phyloP scores from a whole-genome alignment of 2,113 vertebrate genomes.

The Phalacrocorax carbo region DNA sequence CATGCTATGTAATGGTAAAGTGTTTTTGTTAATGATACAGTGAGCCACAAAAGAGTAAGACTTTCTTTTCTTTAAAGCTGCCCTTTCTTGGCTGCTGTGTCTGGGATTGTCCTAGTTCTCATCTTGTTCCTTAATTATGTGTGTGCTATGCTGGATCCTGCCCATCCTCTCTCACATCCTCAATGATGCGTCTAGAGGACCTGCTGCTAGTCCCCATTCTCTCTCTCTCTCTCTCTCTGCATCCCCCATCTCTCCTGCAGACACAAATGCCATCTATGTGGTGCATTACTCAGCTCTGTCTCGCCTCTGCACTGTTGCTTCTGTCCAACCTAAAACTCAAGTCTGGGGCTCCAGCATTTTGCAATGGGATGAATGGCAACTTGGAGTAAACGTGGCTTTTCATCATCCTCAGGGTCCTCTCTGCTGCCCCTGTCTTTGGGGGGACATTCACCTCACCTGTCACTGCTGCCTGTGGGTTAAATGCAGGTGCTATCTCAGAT shows the following conservation, averaged over 20 bases:
- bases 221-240: neutral
- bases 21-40: neutral
- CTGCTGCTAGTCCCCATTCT: neutral
- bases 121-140: neutral
- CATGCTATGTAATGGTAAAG: neutral
- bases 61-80: neutral
- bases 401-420: neutral
- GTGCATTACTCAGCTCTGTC: neutral
- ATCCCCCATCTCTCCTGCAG: neutral
- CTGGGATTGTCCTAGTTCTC: neutral
- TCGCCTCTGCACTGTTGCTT: neutral
- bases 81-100: neutral
- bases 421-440: neutral
- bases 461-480: neutral
- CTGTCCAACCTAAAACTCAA: neutral
- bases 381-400: neutral
- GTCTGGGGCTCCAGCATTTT: neutral
- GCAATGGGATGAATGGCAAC: fast-evolving
- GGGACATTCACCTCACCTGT: neutral
- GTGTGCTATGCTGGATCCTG: neutral
- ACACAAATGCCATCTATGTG: neutral
- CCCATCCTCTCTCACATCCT: neutral
- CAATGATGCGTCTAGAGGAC: neutral
- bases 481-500: fast-evolving
- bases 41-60: neutral